A percentile compares a stretch with the other conserved stretches of the same genome.
Evolutionary conservation across 2,888 invertebrate species (phyloP).

Genomic region (Drosophila acutilabella): DNA sequence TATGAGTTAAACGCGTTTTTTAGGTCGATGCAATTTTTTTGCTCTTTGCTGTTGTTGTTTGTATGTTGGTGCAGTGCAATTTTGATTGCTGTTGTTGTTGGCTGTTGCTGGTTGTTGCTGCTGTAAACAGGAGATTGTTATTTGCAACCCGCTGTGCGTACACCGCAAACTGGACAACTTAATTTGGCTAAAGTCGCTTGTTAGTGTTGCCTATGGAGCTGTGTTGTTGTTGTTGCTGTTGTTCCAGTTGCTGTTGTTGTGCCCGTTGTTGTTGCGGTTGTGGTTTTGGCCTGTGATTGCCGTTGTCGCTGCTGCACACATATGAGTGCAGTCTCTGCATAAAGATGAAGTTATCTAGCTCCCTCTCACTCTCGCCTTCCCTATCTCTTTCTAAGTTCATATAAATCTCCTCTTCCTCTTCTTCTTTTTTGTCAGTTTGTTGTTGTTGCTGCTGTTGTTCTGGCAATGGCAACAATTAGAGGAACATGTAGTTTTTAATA

Average conservation of each 20-base stretch:
- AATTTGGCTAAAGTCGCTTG: constrained; percentile 80
- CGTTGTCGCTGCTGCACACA: constrained; percentile 39
- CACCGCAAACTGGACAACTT: constrained; percentile 81
- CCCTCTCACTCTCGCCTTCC: too few relatives aligned
- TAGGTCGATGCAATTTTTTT: constrained; percentile 63
- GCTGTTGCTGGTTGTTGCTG: constrained; percentile 53
- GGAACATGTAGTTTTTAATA: constrained; percentile 53
- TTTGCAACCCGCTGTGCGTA: constrained; percentile 81
- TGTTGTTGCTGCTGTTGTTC: constrained; percentile 31
- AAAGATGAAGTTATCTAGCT: constrained; percentile 51
- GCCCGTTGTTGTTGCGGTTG: constrained; percentile 44
- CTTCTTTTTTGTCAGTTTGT: constrained; percentile 22
- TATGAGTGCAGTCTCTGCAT: constrained; percentile 51
- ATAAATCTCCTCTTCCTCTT: constrained; percentile 23
- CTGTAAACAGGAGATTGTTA: constrained; percentile 80
- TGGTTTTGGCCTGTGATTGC: constrained; percentile 48
- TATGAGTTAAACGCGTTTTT: constrained; percentile 79
- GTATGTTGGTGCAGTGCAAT: constrained; percentile 54
- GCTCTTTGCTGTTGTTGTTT: constrained; percentile 36
- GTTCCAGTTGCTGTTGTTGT: constrained; percentile 6
- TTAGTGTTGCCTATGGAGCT: constrained; percentile 57
- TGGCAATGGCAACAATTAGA: constrained; percentile 65
- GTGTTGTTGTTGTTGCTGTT: constrained; percentile 23
- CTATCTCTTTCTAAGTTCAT: constrained; percentile 31
- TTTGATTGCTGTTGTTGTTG: constrained; percentile 66